Evolutionary conservation across 2,113 vertebrate species (phyloP), one percentile per base, ranked within the genome.

Genomic region (Synchiropus splendidus): DNA sequence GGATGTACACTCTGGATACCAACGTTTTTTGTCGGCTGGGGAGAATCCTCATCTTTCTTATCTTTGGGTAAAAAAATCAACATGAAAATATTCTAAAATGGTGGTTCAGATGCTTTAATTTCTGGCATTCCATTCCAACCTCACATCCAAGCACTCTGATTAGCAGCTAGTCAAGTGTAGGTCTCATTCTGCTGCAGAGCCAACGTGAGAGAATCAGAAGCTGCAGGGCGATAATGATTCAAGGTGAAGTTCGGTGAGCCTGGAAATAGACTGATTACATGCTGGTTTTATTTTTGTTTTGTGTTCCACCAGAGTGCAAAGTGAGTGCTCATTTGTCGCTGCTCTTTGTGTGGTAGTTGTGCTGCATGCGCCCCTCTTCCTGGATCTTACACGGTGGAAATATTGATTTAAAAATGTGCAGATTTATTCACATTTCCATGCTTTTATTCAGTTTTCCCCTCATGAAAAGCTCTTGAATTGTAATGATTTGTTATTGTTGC

Each of bases 231-330:
- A 36, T 4, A 18, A 27, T 27, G 21, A 27, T 27, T 27, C 8
- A 16, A 3, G 14, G 1, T 5, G 13, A n/a, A 10, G 10, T 1
- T 6, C 12, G 32, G 51, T 16, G 38, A 39, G 46, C 43, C 52
- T 72, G 54, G 54, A 54, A 62, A 47, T 48, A 47, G 61, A 47
- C 54, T 54, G 39, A 42, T 52, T 50, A 58, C 31, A 31, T 57
- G 55, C 43, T 40, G 49, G 60, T 8, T 27, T n/a, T n/a, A n/a
- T n/a, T n/a, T n/a, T n/a, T 27, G 4, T 27, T 4, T 5, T 27
- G 21, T 27, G 21, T 27, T 27, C 21, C 21, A 27, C 21, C 21
- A 27, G 21, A 27, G 21, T 5, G 21, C 4, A 27, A 27, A 5
- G 8, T 8, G 4, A 27, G 21, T 27, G 4, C 8, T 8, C 8